Evolutionary conservation across 2,888 invertebrate species (phyloP).

Genomic region (Agrilus mali): DNA sequence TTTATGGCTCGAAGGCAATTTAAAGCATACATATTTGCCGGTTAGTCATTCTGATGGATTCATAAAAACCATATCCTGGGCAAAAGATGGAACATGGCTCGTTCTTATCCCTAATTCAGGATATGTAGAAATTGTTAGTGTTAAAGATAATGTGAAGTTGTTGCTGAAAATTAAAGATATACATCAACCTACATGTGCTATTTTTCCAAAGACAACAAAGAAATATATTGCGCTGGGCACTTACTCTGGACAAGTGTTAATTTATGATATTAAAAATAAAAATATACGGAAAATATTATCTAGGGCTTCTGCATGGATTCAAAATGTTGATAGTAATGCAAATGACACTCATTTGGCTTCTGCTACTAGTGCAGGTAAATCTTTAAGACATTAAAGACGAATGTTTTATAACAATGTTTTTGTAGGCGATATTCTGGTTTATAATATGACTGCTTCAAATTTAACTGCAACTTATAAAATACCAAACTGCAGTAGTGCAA

Average conservation of each 20-base stretch:
- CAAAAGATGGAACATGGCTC: constrained; percentile 31
- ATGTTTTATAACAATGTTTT: too few species aligned
- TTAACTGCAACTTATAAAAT: constrained; percentile 22
- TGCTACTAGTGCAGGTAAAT: constrained; percentile 16
- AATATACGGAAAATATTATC: constrained; percentile 25
- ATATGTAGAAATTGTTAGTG: constrained; percentile 26
- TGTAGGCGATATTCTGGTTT: constrained; percentile 27
- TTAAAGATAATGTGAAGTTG: constrained; percentile 25
- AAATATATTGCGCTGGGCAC: constrained; percentile 26
- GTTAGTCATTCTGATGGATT: constrained; percentile 20
- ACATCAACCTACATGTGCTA: constrained; percentile 27
- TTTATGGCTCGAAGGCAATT: constrained; percentile 40
- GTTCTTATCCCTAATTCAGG: constrained; percentile 27
- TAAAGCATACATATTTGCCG: constrained; percentile 38
- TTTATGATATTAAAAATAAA: constrained; percentile 29
- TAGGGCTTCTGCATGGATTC: constrained; percentile 19
- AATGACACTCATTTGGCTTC: constrained; percentile 29
- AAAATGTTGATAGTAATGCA: constrained; percentile 24
- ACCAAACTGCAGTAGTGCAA: constrained; percentile 26
- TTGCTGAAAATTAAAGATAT: constrained; percentile 26
- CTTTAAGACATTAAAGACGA: too few species aligned
- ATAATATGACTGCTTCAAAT: constrained; percentile 23
- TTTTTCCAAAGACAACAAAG: constrained; percentile 29
- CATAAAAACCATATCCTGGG: constrained; percentile 29
- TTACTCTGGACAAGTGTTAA: constrained; percentile 23